Evolutionary conservation across 2,888 invertebrate genomes (phyloP), one percentile per base, ranked within the genome.

Genomic region (Aphrophora alni): DNA sequence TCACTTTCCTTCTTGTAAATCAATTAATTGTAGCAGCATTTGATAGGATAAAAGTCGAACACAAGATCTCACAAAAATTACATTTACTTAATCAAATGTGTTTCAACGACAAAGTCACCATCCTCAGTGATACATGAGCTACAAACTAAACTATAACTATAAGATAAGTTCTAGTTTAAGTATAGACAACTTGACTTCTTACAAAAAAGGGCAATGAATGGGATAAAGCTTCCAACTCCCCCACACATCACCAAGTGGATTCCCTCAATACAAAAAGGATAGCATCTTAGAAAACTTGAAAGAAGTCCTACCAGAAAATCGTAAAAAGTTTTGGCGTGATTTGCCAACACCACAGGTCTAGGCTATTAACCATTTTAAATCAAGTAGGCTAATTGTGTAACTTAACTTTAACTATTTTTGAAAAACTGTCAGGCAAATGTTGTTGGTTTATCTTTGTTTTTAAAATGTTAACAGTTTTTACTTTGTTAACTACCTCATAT

Each of bases 131-230:
- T n/a, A n/a, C n/a, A n/a, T n/a, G n/a, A n/a, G n/a, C n/a, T n/a
- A n/a, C n/a, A n/a, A n/a, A n/a, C n/a, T n/a, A n/a, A n/a, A n/a
- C n/a, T n/a, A n/a, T n/a, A n/a, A n/a, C n/a, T n/a, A n/a, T n/a
- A n/a, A n/a, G n/a, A n/a, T n/a, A n/a, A n/a, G n/a, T n/a, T n/a
- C n/a, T n/a, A n/a, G n/a, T n/a, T n/a, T n/a, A n/a, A n/a, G n/a
- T 38, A 28, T 26, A 12, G 27, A 71, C 26, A 28, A 33, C 38
- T 78, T 21, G 71, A 78, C 38, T 78, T 78, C 33, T 70, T 78
- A 24, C 28, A 78, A 78, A 38, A 38, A 21, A 38, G 33, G 33
- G 33, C 33, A 33, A 21, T 3, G 12, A 26, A 7, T 25, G 25
- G 44, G 12, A 75, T 24, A 21, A 75, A 44, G 1, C 26, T 21